A percentile compares a stretch with the other conserved stretches of the same genome.
phyloP scores from a whole-genome alignment of 2,113 vertebrate species.

The Panthera tigris region DNA sequence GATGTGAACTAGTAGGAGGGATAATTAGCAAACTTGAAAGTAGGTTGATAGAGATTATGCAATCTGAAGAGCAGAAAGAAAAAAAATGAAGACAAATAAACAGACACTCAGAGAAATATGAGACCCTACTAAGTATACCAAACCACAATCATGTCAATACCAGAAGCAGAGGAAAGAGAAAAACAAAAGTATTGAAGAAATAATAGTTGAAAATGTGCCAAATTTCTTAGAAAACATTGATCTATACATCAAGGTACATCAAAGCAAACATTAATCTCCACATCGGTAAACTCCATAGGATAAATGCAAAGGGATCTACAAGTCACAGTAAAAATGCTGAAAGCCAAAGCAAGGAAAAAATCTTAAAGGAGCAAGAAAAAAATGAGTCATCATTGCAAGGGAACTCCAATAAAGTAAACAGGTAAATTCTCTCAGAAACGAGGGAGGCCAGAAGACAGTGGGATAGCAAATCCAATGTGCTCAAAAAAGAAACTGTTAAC shows the following conservation, averaged over 20 bases:
- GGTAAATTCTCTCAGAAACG: not conserved
- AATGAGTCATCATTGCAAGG: not conserved
- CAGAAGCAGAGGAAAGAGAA: not conserved
- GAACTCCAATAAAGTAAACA: not conserved
- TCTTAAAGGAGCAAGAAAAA: not conserved
- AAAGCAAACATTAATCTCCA: not conserved
- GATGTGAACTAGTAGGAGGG: not conserved
- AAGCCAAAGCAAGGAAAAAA: not conserved
- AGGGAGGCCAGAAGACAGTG: not conserved
- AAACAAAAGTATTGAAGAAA: not conserved
- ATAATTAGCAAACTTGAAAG: not conserved
- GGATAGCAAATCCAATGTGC: not conserved
- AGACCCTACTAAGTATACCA: not conserved
- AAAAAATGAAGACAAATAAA: not conserved
- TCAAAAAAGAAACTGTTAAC: not conserved
- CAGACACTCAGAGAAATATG: not conserved
- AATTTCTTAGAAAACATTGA: not conserved
- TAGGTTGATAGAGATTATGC: not conserved
- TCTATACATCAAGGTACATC: not conserved
- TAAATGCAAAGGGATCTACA: not conserved
- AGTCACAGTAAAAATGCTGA: not conserved
- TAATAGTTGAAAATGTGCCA: not conserved
- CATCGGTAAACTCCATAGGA: not conserved
- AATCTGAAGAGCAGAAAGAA: not conserved
- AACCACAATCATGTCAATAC: not conserved